These are phyloP conservation scores for Dione vanillae DNA, from an alignment of 2,888 invertebrate genomes.

Conservation along the genomic window DNA sequence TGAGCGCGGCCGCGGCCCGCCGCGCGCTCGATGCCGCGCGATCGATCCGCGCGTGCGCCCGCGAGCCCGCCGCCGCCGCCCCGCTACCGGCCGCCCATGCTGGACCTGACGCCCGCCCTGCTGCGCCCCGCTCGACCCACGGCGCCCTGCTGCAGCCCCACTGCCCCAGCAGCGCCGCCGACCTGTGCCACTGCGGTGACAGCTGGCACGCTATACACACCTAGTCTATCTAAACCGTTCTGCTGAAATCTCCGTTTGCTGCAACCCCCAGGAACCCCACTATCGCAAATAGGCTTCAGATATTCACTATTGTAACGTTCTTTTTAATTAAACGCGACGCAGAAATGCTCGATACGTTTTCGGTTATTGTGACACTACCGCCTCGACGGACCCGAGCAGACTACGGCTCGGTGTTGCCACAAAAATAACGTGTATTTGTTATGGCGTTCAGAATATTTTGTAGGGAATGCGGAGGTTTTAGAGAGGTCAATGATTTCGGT, in stretches of 20 bases:
- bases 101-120: conserved; percentile 48
- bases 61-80: conserved; percentile 54
- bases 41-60: conserved; percentile 64
- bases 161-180: conserved; percentile 28
- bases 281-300: conserved; percentile 25
- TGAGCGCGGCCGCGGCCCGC: conserved; percentile 53
- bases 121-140: conserved; percentile 54
- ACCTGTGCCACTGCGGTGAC: conserved; percentile 30
- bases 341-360: background rate
- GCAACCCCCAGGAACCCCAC: conserved; percentile 26
- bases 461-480: conserved; percentile 62
- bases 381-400: conserved; percentile 22
- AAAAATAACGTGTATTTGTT: conserved; percentile 42
- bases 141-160: conserved; percentile 43
- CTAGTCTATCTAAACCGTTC: conserved; percentile 45
- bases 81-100: conserved; percentile 53
- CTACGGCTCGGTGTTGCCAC: conserved; percentile 46
- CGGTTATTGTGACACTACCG: conserved; percentile 9
- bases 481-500: conserved; percentile 67
- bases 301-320: conserved; percentile 38
- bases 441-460: conserved; percentile 46
- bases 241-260: background rate
- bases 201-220: too few relatives aligned
- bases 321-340: conserved; percentile 30
- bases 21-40: conserved; percentile 60